phyloP scores from a whole-genome alignment of 2,113 vertebrate genomes.

The Campylomormyrus numenius region DNA sequence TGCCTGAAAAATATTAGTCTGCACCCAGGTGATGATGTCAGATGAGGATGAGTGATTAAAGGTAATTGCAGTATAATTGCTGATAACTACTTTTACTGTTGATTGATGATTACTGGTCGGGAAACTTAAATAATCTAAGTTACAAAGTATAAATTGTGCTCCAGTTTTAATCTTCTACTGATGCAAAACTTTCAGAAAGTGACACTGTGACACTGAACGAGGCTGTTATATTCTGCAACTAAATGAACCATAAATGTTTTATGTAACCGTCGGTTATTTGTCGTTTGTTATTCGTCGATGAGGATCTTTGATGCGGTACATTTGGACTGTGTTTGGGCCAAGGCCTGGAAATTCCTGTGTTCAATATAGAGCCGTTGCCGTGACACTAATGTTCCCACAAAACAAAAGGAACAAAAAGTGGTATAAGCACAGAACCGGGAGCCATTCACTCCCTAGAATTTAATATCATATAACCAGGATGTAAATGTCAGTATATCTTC shows the following conservation, averaged over 20 bases:
- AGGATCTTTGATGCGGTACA: not conserved
- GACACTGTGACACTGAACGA: not conserved
- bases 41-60: constrained; percentile 4
- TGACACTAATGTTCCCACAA: not conserved
- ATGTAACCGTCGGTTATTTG: not conserved
- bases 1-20: not conserved
- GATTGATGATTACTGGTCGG: constrained; percentile 1
- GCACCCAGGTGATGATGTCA: not conserved
- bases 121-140: not conserved
- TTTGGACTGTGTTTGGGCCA: not conserved
- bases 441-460: not conserved
- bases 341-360: constrained; percentile 4
- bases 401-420: not conserved
- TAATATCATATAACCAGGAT: not conserved
- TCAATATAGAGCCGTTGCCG: not conserved
- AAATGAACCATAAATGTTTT: not conserved
- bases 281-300: not conserved
- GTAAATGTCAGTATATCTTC: not conserved
- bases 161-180: not conserved
- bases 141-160: constrained; percentile 3
- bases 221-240: not conserved
- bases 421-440: not conserved
- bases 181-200: not conserved
- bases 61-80: not conserved
- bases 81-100: constrained; percentile 2